Evolutionary conservation across 2,797 vertebrate genomes (phyloP).

Genomic region (Smutsia gigantea): DNA sequence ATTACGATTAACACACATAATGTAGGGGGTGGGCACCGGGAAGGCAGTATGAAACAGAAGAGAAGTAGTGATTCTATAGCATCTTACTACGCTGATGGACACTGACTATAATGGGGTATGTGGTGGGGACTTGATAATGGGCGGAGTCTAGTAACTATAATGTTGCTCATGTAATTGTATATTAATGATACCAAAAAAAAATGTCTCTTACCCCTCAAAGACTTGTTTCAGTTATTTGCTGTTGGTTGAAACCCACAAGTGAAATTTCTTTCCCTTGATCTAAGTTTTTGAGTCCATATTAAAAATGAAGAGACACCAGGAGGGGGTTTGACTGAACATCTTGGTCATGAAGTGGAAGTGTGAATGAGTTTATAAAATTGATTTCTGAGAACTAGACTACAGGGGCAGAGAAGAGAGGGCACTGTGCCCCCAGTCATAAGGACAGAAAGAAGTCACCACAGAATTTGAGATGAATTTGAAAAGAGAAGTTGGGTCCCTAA

Average conservation of each 20-base stretch:
- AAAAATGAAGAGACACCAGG: constrained; percentile 38
- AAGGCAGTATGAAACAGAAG: too few species aligned
- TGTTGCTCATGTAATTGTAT: too few species aligned
- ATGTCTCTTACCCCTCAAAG: background rate
- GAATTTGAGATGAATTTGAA: constrained; percentile 37
- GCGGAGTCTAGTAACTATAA: too few species aligned
- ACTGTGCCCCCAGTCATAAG: background rate
- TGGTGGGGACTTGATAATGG: too few species aligned
- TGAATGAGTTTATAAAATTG: constrained; percentile 1
- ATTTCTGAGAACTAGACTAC: constrained; percentile 44
- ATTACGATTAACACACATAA: too few species aligned
- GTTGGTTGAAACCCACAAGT: background rate
- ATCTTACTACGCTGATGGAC: too few species aligned
- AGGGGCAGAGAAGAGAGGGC: background rate
- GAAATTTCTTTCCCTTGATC: background rate
- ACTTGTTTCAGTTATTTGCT: background rate
- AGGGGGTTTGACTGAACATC: constrained; percentile 27
- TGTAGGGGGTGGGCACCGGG: too few species aligned
- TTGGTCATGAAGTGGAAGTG: background rate
- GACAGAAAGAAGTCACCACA: background rate
- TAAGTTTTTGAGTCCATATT: constrained; percentile 49
- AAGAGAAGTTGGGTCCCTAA: constrained; percentile 17
- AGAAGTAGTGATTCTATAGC: too few species aligned
- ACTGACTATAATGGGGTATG: too few species aligned
- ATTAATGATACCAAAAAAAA: background rate